phyloP scores from a whole-genome alignment of 2,888 invertebrate species.

The Stegana nigrithorax region DNA sequence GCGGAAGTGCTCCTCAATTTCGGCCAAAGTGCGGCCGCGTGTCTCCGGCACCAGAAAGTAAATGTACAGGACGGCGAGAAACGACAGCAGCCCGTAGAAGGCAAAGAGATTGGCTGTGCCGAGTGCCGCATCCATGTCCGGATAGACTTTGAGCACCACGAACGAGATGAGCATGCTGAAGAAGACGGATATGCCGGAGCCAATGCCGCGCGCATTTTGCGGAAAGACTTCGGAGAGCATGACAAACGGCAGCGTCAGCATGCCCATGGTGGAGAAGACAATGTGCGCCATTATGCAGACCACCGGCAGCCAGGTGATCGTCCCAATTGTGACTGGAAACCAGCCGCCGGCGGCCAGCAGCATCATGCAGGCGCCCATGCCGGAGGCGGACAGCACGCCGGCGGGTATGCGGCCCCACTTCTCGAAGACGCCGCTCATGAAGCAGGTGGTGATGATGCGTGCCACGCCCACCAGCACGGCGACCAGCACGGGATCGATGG shows the following conservation, averaged over 20 bases:
- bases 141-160: slow-evolving; percentile 76
- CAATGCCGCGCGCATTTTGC: slow-evolving; percentile 74
- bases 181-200: slow-evolving; percentile 76
- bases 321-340: slow-evolving; percentile 59
- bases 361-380: slow-evolving; percentile 74
- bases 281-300: slow-evolving; percentile 63
- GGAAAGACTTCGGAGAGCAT: slow-evolving; percentile 82
- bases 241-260: slow-evolving; percentile 78
- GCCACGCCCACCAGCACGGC: slow-evolving; percentile 77
- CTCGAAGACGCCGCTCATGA: slow-evolving; percentile 75
- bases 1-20: slow-evolving; percentile 73
- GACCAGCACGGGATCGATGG: slow-evolving; percentile 75
- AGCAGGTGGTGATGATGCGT: slow-evolving; percentile 74
- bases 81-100: slow-evolving; percentile 73
- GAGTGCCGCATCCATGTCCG: slow-evolving; percentile 72
- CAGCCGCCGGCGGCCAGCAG: slow-evolving; percentile 71
- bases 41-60: slow-evolving; percentile 78
- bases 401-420: slow-evolving; percentile 74
- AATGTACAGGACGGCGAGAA: slow-evolving; percentile 74
- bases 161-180: slow-evolving; percentile 76
- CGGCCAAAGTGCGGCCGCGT: slow-evolving; percentile 76
- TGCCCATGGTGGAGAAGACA: slow-evolving; percentile 71
- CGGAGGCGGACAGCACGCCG: slow-evolving; percentile 75
- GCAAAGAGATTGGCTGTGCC: slow-evolving; percentile 75
- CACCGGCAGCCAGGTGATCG: slow-evolving; percentile 55